Percentiles rank a stretch among this genome's conserved stretches.
These are phyloP conservation scores for Ceyx erithaca DNA, from an alignment of 2,797 vertebrate species.

Conservation along the genomic window DNA sequence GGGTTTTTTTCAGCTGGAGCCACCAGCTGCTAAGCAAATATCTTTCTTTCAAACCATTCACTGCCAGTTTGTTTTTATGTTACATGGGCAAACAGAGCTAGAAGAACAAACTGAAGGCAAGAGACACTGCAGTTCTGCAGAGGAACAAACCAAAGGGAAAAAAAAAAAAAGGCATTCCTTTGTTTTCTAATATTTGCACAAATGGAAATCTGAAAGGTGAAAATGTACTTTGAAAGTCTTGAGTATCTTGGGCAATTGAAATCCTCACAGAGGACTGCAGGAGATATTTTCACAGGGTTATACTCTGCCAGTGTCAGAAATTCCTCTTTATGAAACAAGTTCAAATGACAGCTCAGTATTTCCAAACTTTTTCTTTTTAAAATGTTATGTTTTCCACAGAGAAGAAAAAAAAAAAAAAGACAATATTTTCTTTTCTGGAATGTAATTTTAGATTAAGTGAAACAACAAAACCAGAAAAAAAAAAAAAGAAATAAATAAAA, in stretches of 20 bases:
- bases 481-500: neutral
- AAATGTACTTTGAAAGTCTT: slow-evolving; percentile 7
- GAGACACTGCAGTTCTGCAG: neutral
- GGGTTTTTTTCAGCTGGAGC: slow-evolving; percentile 22
- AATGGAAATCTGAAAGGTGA: slow-evolving; percentile 44
- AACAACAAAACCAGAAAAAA: neutral
- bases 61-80: slow-evolving; percentile 20
- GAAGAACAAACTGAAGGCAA: slow-evolving; percentile 13
- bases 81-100: neutral
- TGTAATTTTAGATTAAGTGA: neutral
- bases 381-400: slow-evolving; percentile 13
- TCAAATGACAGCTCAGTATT: slow-evolving; percentile 34
- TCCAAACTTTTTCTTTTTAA: neutral
- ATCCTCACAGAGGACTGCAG: slow-evolving; percentile 5
- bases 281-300: slow-evolving; percentile 16
- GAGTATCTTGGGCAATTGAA: slow-evolving; percentile 8
- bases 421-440: neutral
- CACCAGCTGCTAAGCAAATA: slow-evolving; percentile 22
- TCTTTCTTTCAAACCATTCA: slow-evolving; percentile 13
- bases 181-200: neutral
- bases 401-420: neutral
- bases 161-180: neutral
- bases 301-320: slow-evolving; percentile 30
- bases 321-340: slow-evolving; percentile 37
- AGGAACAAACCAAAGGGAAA: neutral